These are phyloP conservation scores for Porites rus DNA, from an alignment of 92 coral and sea anemone species.

Conservation along the genomic window DNA sequence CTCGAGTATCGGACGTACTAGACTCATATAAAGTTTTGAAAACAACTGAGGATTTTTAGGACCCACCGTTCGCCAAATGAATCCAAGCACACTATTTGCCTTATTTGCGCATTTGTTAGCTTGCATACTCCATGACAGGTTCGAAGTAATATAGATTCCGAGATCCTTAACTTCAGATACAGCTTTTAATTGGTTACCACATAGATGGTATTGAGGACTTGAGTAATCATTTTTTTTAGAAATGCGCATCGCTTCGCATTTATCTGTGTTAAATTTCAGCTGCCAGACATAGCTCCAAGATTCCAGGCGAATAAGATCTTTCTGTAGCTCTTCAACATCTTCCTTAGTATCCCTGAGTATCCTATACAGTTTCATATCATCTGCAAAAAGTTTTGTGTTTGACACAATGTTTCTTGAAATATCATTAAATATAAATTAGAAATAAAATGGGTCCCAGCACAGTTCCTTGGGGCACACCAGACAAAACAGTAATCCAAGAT, in stretches of 20 bases:
- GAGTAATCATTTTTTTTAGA: too few species aligned
- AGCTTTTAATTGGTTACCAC: too few species aligned
- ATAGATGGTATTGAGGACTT: too few species aligned
- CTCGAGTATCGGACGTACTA: too few species aligned
- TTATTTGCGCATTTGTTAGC: too few species aligned
- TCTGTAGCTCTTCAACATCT: constrained; percentile 35
- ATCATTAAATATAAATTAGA: constrained; percentile 45
- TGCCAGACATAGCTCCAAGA: constrained; percentile 65
- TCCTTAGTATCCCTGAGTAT: constrained; percentile 29
- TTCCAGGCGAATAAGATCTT: constrained; percentile 54
- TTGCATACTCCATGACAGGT: too few species aligned
- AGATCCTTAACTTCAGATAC: too few species aligned
- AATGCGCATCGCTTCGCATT: constrained; percentile 62
- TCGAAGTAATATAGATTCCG: too few species aligned
- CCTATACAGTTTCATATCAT: constrained; percentile 42
- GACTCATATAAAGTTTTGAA: too few species aligned
- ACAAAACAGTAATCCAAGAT: constrained; percentile 44
- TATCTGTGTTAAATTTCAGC: constrained; percentile 51
- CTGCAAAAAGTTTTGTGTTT: constrained; percentile 54
- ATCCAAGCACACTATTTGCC: too few species aligned
- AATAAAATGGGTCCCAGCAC: constrained; percentile 30
- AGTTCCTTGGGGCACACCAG: constrained; percentile 61
- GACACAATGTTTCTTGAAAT: constrained; percentile 32
- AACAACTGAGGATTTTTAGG: too few species aligned
- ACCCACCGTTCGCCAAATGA: too few species aligned